Evolutionary conservation across 2,888 invertebrate species (phyloP).

Genomic region (Caenorhabditis wallacei): DNA sequence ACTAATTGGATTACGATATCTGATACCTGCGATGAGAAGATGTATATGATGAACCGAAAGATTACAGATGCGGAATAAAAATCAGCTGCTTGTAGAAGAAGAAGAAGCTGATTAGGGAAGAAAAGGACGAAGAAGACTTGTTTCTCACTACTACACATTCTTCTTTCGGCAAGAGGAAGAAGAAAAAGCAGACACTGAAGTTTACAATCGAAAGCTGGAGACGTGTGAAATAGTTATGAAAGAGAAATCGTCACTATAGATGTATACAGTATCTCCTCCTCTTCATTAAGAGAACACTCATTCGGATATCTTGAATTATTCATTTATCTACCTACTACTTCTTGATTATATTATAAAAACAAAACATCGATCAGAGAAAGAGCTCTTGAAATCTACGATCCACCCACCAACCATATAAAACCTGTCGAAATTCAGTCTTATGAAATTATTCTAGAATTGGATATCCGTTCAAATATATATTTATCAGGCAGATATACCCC

Average conservation of each 20-base stretch:
- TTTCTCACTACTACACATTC: constrained; percentile 30
- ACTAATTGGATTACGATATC: neutral
- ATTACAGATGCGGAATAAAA: constrained; percentile 33
- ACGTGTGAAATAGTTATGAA: neutral
- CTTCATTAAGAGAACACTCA: too few species aligned
- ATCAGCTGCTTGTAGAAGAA: constrained; percentile 22
- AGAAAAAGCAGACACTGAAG: constrained; percentile 36
- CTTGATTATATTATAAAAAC: too few species aligned
- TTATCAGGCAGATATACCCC: too few species aligned
- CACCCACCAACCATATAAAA: too few species aligned
- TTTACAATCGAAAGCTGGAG: constrained; percentile 44
- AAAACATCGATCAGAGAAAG: too few species aligned
- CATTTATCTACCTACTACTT: too few species aligned
- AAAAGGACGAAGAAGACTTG: constrained; percentile 33
- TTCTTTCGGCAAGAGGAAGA: constrained; percentile 8
- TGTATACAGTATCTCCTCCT: too few species aligned
- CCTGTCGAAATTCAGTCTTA: too few species aligned
- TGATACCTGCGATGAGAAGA: neutral
- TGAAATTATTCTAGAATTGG: too few species aligned
- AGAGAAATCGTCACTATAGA: neutral
- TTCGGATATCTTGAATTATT: too few species aligned
- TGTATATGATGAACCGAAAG: constrained; percentile 5
- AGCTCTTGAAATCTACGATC: too few species aligned
- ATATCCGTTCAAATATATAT: too few species aligned
- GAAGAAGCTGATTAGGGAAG: constrained; percentile 40